Conservation (phyloP, 1,140 invertebrate genomes). For the Homalodisca vitripennis region DNA sequence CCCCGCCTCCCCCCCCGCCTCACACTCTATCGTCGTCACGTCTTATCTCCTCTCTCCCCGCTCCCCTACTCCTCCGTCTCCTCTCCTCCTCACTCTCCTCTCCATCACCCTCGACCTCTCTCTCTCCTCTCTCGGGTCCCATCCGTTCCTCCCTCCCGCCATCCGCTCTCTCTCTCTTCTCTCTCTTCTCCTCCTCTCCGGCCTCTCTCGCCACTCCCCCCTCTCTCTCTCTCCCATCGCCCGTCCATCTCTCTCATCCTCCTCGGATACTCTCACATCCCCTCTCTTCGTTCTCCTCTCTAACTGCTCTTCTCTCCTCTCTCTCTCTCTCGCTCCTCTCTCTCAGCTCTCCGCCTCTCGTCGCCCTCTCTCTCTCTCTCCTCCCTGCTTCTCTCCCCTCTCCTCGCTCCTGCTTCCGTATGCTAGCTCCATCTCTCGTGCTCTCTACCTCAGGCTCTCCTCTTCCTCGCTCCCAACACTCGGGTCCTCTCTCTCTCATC, state of each 20-base stretch:
- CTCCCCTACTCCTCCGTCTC: constrained; percentile 2
- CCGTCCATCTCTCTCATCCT: neutral
- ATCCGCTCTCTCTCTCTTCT: neutral
- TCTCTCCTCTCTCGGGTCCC: neutral
- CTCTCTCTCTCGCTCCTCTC: no score
- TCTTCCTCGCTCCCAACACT: neutral
- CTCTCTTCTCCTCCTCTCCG: constrained; percentile 9
- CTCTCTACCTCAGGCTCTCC: neutral
- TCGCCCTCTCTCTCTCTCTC: neutral
- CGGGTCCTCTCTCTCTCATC: neutral
- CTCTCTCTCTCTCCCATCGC: neutral
- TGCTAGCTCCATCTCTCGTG: neutral
- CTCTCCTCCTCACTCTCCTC: neutral
- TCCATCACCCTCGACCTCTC: neutral
- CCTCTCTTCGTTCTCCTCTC: neutral
- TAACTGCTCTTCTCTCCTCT: neutral
- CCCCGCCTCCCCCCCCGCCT: constrained; percentile 14
- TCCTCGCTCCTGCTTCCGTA: neutral
- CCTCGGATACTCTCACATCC: neutral
- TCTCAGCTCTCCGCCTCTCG: constrained; percentile 13
- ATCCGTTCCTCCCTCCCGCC: constrained; percentile 1
- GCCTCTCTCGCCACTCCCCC: neutral
- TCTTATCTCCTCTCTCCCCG: neutral
- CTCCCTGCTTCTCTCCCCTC: constrained; percentile 15
- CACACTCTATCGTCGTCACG: constrained; percentile 5